Percentiles rank a stretch among this genome's conserved stretches.
Evolutionary conservation across 2,113 vertebrate genomes (phyloP).

Genomic region (Suncus etruscus): DNA sequence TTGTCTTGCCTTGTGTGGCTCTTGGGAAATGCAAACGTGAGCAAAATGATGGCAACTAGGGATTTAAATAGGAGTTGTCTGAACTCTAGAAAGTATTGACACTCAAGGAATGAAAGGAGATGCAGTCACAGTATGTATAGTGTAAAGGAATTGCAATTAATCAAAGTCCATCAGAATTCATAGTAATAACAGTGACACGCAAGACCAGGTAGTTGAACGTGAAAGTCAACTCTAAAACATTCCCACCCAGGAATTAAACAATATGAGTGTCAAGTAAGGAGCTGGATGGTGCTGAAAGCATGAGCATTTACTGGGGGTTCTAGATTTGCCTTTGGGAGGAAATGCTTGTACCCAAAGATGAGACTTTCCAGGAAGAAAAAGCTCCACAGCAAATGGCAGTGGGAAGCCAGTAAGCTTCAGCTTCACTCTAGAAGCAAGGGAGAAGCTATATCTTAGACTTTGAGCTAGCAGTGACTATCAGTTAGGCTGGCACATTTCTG

Average conservation of each 20-base stretch:
- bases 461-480: no score
- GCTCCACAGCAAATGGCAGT: background rate
- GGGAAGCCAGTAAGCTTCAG: background rate
- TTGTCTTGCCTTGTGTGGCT: background rate
- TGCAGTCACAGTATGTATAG: background rate
- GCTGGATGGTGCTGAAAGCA: background rate
- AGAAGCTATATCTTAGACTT: background rate
- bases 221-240: background rate
- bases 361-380: background rate
- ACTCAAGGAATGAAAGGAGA: background rate
- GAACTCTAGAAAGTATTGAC: background rate
- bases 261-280: background rate
- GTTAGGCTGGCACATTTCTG: no score
- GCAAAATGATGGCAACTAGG: background rate
- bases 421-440: background rate
- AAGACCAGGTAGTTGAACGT: no score
- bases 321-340: background rate
- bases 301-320: background rate
- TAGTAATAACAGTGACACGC: no score
- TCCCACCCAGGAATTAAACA: background rate
- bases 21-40: background rate
- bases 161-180: no score
- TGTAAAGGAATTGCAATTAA: no score
- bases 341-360: slow-evolving; percentile 16
- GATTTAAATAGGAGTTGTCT: background rate